Evolutionary conservation across 2,888 invertebrate species (phyloP).

Genomic region (Parasteatoda lunata): DNA sequence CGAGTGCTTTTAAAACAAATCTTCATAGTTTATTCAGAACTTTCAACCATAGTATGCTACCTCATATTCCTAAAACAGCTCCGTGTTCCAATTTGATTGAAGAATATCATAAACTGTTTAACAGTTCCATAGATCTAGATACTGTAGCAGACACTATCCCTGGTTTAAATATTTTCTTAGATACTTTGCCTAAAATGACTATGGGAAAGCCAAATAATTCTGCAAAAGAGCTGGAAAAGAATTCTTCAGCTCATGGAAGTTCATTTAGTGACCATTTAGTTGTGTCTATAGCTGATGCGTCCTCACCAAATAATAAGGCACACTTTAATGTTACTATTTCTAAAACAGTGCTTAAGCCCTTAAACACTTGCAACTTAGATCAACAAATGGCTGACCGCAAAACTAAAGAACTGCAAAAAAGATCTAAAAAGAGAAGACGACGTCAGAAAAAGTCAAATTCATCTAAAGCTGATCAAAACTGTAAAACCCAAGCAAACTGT

Average conservation of each 20-base stretch:
- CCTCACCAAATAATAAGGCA: neutral
- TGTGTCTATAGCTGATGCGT: neutral
- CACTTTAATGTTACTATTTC: neutral
- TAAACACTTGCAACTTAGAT: neutral
- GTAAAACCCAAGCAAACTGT: neutral
- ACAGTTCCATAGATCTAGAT: too few species aligned
- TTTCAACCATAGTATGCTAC: neutral
- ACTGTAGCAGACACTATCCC: neutral
- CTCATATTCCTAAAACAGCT: conserved; percentile 12
- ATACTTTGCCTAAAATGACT: neutral
- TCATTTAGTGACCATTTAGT: neutral
- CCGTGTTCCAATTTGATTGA: neutral
- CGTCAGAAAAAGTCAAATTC: conserved; percentile 27
- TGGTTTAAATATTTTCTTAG: neutral
- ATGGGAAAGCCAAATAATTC: neutral
- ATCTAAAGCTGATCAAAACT: neutral
- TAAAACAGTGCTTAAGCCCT: neutral
- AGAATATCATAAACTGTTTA: neutral
- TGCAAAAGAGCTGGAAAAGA: neutral
- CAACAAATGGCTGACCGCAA: conserved; percentile 38
- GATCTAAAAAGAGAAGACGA: conserved; percentile 45
- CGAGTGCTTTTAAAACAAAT: neutral
- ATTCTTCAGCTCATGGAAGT: too few species aligned
- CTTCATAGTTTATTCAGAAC: neutral
- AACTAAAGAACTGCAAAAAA: conserved; percentile 33